phyloP scores from a whole-genome alignment of 2,888 invertebrate species.

The Therioaphis trifolii region DNA sequence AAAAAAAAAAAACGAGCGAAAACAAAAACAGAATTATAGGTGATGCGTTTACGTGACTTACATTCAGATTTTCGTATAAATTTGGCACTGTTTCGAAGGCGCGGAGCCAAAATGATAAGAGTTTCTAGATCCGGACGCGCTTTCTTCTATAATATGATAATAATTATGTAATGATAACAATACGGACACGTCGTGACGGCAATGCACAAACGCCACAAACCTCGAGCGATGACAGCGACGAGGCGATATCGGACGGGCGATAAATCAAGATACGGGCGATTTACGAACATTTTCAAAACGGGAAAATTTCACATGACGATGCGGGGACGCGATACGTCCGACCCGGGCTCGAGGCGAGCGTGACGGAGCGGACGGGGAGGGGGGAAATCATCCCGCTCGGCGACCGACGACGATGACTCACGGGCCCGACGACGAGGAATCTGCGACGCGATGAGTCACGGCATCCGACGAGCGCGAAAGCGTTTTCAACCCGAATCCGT shows the following conservation, averaged over 20 bases:
- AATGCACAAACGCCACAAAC: too few species aligned
- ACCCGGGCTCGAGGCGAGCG: neutral
- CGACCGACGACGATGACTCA: conserved; percentile 38
- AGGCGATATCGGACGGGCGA: too few species aligned
- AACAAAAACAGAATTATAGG: too few species aligned
- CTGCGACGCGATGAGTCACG: conserved; percentile 11
- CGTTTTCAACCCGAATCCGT: conserved; percentile 34
- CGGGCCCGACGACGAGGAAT: neutral
- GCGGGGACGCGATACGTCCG: too few species aligned
- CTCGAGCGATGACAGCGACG: too few species aligned
- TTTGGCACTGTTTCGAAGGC: conserved; percentile 36
- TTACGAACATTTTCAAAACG: too few species aligned
- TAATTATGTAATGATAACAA: too few species aligned
- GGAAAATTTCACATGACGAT: too few species aligned
- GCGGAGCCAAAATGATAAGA: conserved; percentile 4
- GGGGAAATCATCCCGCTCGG: conserved; percentile 10
- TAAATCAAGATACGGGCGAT: too few species aligned
- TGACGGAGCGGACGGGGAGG: neutral
- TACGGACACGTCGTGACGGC: neutral
- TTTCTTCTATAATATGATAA: conserved; percentile 20
- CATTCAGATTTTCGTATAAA: conserved; percentile 8
- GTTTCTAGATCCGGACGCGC: conserved; percentile 3
- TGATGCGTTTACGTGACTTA: conserved; percentile 46
- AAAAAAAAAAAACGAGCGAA: conserved; percentile 33
- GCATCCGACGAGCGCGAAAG: conserved; percentile 25